Conservation (phyloP, 2,797 vertebrate species). For the Triplophysa yarkandensis region DNA sequence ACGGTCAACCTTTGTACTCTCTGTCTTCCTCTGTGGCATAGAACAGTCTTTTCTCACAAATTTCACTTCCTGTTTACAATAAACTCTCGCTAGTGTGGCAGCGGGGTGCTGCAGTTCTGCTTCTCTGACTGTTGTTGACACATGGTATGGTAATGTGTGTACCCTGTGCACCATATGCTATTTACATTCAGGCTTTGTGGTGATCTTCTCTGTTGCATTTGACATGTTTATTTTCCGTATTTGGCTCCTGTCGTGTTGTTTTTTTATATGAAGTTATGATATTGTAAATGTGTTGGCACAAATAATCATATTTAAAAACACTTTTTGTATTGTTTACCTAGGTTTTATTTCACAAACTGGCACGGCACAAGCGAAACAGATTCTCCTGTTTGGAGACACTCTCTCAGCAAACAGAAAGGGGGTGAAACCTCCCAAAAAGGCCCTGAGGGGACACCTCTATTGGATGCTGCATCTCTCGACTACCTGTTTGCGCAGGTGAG, state of each 20-base stretch:
- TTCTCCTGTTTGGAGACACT: conserved; percentile 90
- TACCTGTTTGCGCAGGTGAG: conserved; percentile 94
- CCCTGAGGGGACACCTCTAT: conserved; percentile 86
- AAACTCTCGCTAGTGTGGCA: conserved; percentile 37
- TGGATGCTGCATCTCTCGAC: conserved; percentile 86
- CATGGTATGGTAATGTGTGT: conserved; percentile 8
- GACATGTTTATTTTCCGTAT: neutral
- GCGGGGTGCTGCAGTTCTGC: conserved; percentile 20
- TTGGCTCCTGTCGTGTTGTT: conserved; percentile 11
- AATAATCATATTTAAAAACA: neutral
- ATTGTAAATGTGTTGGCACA: neutral
- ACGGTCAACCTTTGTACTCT: conserved; percentile 54
- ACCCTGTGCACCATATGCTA: conserved; percentile 13
- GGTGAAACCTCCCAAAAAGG: conserved; percentile 73
- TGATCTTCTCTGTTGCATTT: neutral
- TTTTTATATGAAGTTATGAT: neutral
- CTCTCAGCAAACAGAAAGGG: conserved; percentile 84
- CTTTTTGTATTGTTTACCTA: conserved; percentile 58
- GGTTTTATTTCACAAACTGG: conserved; percentile 97
- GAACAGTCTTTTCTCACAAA: conserved; percentile 46
- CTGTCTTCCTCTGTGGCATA: conserved; percentile 51
- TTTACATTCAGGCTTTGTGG: conserved; percentile 15
- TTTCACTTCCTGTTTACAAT: conserved; percentile 65
- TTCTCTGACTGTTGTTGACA: conserved; percentile 38
- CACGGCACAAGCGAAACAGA: conserved; percentile 92